A percentile compares a stretch with the other conserved stretches of the same genome.
Evolutionary conservation across 2,888 invertebrate species (phyloP).

Genomic region (Mythimna lalbum): DNA sequence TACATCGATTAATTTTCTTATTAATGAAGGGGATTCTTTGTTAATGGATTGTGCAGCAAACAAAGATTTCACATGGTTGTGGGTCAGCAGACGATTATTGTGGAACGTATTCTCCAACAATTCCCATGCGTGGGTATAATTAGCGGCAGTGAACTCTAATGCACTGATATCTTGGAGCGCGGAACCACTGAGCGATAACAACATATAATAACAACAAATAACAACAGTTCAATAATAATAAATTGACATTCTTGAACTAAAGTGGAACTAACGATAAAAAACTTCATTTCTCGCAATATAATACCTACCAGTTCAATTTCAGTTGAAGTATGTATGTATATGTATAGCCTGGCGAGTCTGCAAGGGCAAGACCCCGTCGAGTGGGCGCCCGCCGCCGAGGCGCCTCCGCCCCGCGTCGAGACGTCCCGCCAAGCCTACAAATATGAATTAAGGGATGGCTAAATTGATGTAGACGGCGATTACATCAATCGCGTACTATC

Average conservation of each 20-base stretch:
- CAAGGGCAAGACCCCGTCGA: conserved; percentile 71
- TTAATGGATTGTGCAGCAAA: too few species aligned
- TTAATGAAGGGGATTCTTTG: too few species aligned
- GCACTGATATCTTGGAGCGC: too few species aligned
- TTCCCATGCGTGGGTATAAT: too few species aligned
- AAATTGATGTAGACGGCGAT: conserved; percentile 29
- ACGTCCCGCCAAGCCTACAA: conserved; percentile 64
- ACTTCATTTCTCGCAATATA: background rate
- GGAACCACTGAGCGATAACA: too few species aligned
- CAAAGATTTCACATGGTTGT: too few species aligned
- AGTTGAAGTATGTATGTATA: background rate
- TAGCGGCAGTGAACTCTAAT: too few species aligned
- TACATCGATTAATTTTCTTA: too few species aligned
- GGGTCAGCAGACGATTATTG: too few species aligned
- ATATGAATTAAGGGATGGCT: conserved; percentile 56
- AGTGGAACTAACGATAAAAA: background rate
- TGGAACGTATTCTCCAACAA: too few species aligned
- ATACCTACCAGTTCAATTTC: conserved; percentile 1
- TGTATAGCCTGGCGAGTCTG: conserved; percentile 26
- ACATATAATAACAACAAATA: too few species aligned
- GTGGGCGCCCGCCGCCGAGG: conserved; percentile 55
- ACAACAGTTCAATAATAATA: background rate
- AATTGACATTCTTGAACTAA: background rate
- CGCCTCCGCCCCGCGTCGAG: conserved; percentile 67
- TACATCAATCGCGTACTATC: background rate